Evolutionary conservation across 2,888 invertebrate genomes (phyloP), one percentile per base, ranked within the genome.

Genomic region (Pterostichus madidus): DNA sequence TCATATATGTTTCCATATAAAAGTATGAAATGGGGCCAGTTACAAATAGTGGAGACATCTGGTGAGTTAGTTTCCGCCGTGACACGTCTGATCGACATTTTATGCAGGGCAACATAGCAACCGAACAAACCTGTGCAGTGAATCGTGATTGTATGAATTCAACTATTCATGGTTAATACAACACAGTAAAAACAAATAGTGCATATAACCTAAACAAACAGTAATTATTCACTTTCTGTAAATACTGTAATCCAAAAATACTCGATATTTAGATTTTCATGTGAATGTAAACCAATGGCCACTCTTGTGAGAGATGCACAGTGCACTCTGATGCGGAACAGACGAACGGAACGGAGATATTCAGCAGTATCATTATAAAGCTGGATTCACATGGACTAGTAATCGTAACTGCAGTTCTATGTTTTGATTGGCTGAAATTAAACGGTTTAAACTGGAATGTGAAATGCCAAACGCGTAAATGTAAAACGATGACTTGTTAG

Each of bases 301-400:
- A 7, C n/a, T 35, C 31, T 31, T 59, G 59, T 31, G 24, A 24
- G 31, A 4, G 32, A 35, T 64, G 64, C 13, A 31, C 5, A 2
- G 11, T 35, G 64, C 64, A 31, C 24, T 5, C 17, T 35, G 13
- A 64, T 64, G 64, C 13, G 35, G 35, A 5, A 32, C 64, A 64
- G 32, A 64, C 49, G 49, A 13, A 11, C 11, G 11, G 5, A 64
- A 32, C 64, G 24, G 6, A n/a, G n/a, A 35, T n/a, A 31, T 31
- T 59, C 59, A 31, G 64, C 35, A 64, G 35, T n/a, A 64, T 39
- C 39, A 39, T 39, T 39, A 39, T 64, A 64, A 64, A 64, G 64
- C 64, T 64, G 10, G n/a, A 35, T 64, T 64, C 35, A 64, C 64
- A 64, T 13, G 5, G n/a, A 49, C 49, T 13, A n/a, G 1, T 49